These are phyloP conservation scores for Nesogale talazaci DNA, from an alignment of 2,113 vertebrate genomes.

Conservation along the genomic window DNA sequence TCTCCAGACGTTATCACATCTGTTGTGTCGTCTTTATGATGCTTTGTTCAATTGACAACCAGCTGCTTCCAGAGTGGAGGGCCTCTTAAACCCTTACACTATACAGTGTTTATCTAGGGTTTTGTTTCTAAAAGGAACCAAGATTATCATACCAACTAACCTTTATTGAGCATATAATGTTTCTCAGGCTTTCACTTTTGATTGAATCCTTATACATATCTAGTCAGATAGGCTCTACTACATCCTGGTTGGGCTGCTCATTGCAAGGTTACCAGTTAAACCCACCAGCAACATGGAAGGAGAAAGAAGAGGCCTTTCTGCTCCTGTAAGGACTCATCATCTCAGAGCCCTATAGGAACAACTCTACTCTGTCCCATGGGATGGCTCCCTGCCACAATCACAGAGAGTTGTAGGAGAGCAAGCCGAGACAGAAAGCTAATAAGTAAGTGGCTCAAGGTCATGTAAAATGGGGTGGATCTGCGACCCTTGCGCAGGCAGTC, in stretches of 20 bases:
- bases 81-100: background rate
- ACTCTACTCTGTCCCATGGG: too few species aligned
- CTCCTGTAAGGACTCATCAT: too few species aligned
- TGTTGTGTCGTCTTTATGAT: background rate
- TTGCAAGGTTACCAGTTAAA: too few species aligned
- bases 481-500: background rate
- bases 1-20: background rate
- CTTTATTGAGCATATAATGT: background rate
- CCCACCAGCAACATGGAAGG: too few species aligned
- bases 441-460: background rate
- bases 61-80: background rate
- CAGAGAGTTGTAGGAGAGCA: background rate
- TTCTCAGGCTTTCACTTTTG: background rate
- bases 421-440: background rate
- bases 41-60: background rate
- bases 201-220: background rate
- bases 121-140: conserved; percentile 18
- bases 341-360: too few species aligned
- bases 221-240: background rate
- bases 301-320: too few species aligned
- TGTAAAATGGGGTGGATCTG: fast-evolving
- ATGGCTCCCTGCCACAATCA: too few species aligned
- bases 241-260: too few species aligned
- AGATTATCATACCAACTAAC: background rate
- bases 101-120: background rate